phyloP scores from a whole-genome alignment of 1,140 invertebrate genomes.

The Tetramorium parvispinum region DNA sequence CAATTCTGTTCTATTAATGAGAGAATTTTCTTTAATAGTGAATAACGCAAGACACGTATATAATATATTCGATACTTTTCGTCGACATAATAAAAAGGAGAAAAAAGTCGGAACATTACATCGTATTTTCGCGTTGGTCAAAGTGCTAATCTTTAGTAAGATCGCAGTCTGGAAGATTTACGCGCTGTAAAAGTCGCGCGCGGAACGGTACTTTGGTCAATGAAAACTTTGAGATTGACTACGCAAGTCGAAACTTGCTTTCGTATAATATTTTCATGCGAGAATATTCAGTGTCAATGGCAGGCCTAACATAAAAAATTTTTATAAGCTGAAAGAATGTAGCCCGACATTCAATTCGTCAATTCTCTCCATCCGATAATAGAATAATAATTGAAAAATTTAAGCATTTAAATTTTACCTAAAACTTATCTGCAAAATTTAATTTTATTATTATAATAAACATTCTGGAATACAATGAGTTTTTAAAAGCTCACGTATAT shows the following conservation, averaged over 20 bases:
- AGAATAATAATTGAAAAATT: not conserved
- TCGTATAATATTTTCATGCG: not conserved
- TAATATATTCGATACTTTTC: not conserved
- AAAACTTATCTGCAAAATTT: not conserved
- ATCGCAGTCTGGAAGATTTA: slow-evolving; percentile 12
- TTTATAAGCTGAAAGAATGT: not conserved
- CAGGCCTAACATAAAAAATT: not conserved
- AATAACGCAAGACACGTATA: not conserved
- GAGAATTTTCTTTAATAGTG: not conserved
- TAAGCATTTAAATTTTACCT: not conserved
- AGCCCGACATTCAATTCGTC: not conserved
- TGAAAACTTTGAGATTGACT: not conserved
- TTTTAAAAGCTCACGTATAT: not conserved
- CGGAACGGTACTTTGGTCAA: slow-evolving; percentile 9
- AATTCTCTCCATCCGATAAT: not conserved
- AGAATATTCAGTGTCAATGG: not conserved
- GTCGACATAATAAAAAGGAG: not conserved
- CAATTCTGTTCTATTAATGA: not conserved
- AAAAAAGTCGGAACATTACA: not conserved
- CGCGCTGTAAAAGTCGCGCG: not conserved
- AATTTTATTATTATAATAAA: not conserved
- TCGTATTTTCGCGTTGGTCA: not conserved
- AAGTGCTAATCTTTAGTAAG: slow-evolving; percentile 12
- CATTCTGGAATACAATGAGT: not conserved
- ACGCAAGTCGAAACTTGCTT: not conserved